A percentile compares a stretch with the other conserved stretches of the same genome.
phyloP scores from a whole-genome alignment of 2,888 invertebrate species.

The Cristatella mucedo region DNA sequence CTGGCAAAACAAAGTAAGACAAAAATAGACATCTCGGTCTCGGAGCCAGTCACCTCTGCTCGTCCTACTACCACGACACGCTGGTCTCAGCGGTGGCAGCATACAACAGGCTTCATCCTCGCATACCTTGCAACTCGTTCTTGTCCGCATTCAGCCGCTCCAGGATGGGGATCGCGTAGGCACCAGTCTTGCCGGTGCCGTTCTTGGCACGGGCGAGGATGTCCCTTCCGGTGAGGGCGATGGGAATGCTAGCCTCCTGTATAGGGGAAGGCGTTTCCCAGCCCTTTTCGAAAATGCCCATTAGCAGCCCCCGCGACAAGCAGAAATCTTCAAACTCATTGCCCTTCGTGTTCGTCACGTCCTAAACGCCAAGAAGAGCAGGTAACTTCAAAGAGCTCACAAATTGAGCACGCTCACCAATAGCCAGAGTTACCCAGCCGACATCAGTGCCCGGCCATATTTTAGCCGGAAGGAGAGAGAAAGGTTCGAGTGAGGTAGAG shows the following conservation, averaged over 20 bases:
- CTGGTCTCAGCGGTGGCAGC: too few relatives aligned
- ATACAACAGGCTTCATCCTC: too few relatives aligned
- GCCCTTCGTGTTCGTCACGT: conserved; percentile 96
- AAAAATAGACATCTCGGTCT: too few relatives aligned
- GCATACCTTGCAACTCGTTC: conserved; percentile 68
- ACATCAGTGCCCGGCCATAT: too few relatives aligned
- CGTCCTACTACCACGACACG: too few relatives aligned
- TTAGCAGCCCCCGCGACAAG: conserved; percentile 82
- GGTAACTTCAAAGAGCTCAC: not conserved
- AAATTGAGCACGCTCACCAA: not conserved
- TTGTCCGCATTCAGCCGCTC: conserved; percentile 63
- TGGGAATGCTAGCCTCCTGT: conserved; percentile 84
- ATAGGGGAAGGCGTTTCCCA: conserved; percentile 98
- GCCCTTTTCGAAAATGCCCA: conserved; percentile 99
- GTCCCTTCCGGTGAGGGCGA: conserved; percentile 91
- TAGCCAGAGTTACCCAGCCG: too few relatives aligned
- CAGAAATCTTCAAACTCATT: conserved; percentile 99
- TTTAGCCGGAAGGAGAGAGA: too few relatives aligned
- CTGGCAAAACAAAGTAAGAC: conserved; percentile 39
- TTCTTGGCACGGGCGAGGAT: conserved; percentile 96
- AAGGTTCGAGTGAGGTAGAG: too few relatives aligned
- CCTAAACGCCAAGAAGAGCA: conserved; percentile 45
- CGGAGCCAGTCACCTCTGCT: too few relatives aligned
- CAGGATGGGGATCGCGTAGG: conserved; percentile 93
- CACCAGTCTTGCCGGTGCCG: conserved; percentile 98